phyloP scores from a whole-genome alignment of 2,797 vertebrate genomes.

The Crax fasciolata region DNA sequence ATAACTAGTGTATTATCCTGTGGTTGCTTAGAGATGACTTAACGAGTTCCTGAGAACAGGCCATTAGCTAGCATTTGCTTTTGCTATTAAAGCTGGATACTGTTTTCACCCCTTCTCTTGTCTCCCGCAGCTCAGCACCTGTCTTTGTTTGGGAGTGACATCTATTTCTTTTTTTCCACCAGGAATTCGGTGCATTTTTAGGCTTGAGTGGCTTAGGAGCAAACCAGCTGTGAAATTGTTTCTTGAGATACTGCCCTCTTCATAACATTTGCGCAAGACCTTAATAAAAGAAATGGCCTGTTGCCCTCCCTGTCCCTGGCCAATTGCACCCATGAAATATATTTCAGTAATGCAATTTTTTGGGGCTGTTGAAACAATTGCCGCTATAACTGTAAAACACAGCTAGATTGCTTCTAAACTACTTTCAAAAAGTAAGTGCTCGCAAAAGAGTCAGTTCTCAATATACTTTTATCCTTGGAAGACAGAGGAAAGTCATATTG shows the following conservation, averaged over 20 bases:
- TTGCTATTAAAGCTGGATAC: slow-evolving; percentile 99
- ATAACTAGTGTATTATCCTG: slow-evolving; percentile 90
- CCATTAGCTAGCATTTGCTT: slow-evolving; percentile 96
- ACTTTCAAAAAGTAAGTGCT: slow-evolving; percentile 88
- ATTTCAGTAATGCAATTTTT: slow-evolving; percentile 89
- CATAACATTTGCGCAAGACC: slow-evolving; percentile 89
- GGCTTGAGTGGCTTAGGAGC: slow-evolving; percentile 99
- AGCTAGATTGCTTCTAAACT: slow-evolving; percentile 87
- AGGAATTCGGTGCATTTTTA: slow-evolving; percentile 99
- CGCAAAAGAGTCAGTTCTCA: slow-evolving; percentile 83
- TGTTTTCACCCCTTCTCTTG: slow-evolving; percentile 89
- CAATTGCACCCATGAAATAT: slow-evolving; percentile 90
- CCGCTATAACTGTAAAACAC: slow-evolving; percentile 86
- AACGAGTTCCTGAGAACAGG: slow-evolving; percentile 93
- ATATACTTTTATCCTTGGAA: slow-evolving; percentile 84
- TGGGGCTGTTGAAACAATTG: slow-evolving; percentile 85
- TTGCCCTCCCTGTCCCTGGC: slow-evolving; percentile 87
- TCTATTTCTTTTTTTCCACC: slow-evolving; percentile 99
- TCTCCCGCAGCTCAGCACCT: slow-evolving; percentile 92
- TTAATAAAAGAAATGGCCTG: slow-evolving; percentile 87
- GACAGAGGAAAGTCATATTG: slow-evolving; percentile 81
- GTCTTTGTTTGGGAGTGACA: slow-evolving; percentile 99
- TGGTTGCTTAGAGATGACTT: slow-evolving; percentile 92
- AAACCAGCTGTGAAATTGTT: slow-evolving; percentile 99
- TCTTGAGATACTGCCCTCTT: slow-evolving; percentile 94